These are phyloP conservation scores for Mythimna lalbum DNA, from an alignment of 2,888 invertebrate species.

Conservation along the genomic window DNA sequence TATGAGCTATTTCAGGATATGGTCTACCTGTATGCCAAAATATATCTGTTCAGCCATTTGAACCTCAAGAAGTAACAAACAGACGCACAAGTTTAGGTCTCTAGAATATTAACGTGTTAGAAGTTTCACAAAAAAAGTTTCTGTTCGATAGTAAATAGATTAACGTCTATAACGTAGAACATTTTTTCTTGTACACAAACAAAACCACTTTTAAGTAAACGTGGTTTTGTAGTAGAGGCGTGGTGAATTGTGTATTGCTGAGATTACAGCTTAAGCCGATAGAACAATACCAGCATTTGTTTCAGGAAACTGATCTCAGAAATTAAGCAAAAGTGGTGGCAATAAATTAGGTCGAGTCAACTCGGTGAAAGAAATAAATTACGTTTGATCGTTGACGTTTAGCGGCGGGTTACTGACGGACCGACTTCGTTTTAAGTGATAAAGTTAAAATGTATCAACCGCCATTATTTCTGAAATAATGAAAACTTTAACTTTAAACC, in stretches of 20 bases:
- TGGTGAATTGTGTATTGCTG: constrained; percentile 12
- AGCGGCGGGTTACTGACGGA: neutral
- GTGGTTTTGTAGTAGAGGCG: neutral
- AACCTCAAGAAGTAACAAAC: neutral
- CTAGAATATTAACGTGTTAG: neutral
- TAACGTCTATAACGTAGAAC: neutral
- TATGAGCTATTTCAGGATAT: neutral
- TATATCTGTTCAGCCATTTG: too few species aligned
- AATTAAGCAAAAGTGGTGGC: constrained; percentile 18
- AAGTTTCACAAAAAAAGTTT: neutral
- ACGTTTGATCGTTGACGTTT: constrained; percentile 19
- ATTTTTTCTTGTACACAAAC: neutral
- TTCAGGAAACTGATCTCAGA: constrained; percentile 16
- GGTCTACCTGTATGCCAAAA: rapidly evolving
- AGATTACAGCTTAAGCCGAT: constrained; percentile 22
- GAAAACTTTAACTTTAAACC: constrained; percentile 23
- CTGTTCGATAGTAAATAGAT: neutral
- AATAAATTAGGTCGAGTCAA: constrained; percentile 30
- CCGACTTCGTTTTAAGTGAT: constrained; percentile 20
- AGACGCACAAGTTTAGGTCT: neutral
- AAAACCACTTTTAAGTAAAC: too few species aligned
- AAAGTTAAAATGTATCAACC: constrained; percentile 38
- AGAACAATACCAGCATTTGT: constrained; percentile 13
- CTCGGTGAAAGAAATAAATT: constrained; percentile 35
- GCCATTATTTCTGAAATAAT: constrained; percentile 27